A percentile compares a stretch with the other conserved stretches of the same genome.
These are phyloP conservation scores for Heteromurus nitidus DNA, from an alignment of 2,888 invertebrate species.

Conservation along the genomic window DNA sequence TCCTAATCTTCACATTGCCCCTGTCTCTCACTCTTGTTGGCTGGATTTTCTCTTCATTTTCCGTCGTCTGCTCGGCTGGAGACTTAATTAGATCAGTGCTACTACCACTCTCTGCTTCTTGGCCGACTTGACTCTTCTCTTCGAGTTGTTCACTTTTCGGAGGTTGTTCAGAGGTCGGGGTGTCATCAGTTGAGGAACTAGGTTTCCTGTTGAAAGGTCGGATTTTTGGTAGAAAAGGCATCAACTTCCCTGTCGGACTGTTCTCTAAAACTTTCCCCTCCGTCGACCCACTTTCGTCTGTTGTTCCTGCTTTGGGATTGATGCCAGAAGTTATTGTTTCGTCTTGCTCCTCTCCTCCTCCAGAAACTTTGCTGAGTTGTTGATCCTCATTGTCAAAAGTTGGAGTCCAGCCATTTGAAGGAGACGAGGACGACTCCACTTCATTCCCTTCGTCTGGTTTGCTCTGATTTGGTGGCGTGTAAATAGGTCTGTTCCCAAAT, in stretches of 20 bases:
- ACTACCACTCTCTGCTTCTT: background rate
- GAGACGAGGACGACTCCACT: constrained; percentile 6
- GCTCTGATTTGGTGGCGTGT: background rate
- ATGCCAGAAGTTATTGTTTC: background rate
- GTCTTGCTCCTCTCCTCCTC: background rate
- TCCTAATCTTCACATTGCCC: constrained; percentile 29
- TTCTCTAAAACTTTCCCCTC: constrained; percentile 23
- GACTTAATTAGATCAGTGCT: constrained; percentile 11
- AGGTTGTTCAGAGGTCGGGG: background rate
- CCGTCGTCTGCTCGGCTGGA: constrained; percentile 6
- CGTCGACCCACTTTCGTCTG: constrained; percentile 41
- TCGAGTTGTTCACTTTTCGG: background rate
- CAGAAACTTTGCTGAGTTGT: constrained; percentile 1
- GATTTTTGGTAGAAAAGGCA: constrained; percentile 48
- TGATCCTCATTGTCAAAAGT: constrained; percentile 37
- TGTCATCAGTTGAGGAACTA: background rate
- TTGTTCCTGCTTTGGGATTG: background rate
- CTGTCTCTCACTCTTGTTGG: background rate
- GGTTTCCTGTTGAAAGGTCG: constrained; percentile 38
- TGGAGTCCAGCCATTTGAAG: constrained; percentile 39
- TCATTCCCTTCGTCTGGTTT: background rate
- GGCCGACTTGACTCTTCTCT: background rate
- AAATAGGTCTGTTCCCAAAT: background rate
- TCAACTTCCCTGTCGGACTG: constrained; percentile 52
- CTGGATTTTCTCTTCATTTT: no score